Evolutionary conservation across 2,113 vertebrate genomes (phyloP), one percentile per base, ranked within the genome.

Genomic region (Pluvialis apricaria): DNA sequence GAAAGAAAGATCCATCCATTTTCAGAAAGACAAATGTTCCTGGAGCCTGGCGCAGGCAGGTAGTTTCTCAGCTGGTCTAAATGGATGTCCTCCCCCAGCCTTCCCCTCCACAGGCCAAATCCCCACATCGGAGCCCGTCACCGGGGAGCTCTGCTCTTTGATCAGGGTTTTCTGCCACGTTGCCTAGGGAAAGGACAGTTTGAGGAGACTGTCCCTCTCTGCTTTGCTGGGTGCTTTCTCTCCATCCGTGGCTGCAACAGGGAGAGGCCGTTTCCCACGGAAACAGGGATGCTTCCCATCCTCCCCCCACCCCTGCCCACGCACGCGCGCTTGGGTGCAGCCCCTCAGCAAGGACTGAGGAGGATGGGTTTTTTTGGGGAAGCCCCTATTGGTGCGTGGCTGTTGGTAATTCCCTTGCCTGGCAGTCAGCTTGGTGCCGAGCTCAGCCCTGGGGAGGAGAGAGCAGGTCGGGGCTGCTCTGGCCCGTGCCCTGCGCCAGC

Each of bases 321-420:
- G 22, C 49, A 47, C 47, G 3, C 0, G 0, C 0, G 2, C 44
- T 38, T 21, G 54, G 15, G 25, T 26, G 52, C 44, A 72, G 51
- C 31, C 34, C 40, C 80, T 82, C 28, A 71, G 76, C 42, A n/a
- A 21, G 36, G 17, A 17, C 32, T 24, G 5, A 45, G 60, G 52
- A 42, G 44, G 69, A 9, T 32, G 2, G 2, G 18, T 60, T 77
- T 57, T 31, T 28, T 15, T 7, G 24, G 32, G 34, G 16, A 58
- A 58, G 4, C 13, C 40, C 22, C 31, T 87, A 10, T 51, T 36
- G 1, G 0, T n/a, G 29, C 6, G 24, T 38, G 0, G 1, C 47
- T 71, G 40, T 34, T 79, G 66, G 16, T 17, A 6, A 9, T 55
- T 82, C 32, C 52, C 36, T 15, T 49, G 49, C 13, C n/a, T 83